Conservation (phyloP, 2,113 vertebrate species). For the Pelvicachromis taeniatus region DNA sequence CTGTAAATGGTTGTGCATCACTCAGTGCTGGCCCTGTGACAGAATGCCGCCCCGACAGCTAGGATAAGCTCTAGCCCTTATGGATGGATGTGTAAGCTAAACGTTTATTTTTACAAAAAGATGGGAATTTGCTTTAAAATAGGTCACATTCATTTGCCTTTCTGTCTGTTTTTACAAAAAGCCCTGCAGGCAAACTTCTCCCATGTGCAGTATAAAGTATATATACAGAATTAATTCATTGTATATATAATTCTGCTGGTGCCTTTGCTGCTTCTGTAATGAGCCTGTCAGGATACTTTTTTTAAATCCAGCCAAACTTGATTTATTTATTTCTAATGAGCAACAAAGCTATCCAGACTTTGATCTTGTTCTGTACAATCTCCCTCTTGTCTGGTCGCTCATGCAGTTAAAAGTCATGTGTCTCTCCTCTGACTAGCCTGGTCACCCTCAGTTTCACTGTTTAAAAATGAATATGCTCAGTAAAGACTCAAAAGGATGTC, state of each 20-base stretch:
- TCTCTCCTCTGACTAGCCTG: not conserved
- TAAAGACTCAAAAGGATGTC: not conserved
- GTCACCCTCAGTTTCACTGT: not conserved
- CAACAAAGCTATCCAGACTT: not conserved
- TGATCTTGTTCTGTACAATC: not conserved
- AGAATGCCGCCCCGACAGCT: not conserved
- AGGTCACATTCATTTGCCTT: not conserved
- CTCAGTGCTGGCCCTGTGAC: not conserved
- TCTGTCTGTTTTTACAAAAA: not conserved
- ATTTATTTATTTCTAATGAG: not conserved
- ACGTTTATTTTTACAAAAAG: not conserved
- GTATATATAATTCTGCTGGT: not conserved
- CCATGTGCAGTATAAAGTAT: not conserved
- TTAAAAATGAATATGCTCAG: not conserved
- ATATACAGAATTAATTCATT: no score
- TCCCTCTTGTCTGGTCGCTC: not conserved
- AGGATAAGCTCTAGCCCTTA: not conserved
- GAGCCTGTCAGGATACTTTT: not conserved
- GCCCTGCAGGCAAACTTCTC: not conserved
- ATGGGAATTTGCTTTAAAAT: not conserved
- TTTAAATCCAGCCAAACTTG: not conserved
- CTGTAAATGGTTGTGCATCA: not conserved
- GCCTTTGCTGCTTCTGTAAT: not conserved
- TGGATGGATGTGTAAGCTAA: fast-evolving
- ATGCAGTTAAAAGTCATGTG: not conserved